phyloP scores from a whole-genome alignment of 2,113 vertebrate genomes.

The Numida meleagris region DNA sequence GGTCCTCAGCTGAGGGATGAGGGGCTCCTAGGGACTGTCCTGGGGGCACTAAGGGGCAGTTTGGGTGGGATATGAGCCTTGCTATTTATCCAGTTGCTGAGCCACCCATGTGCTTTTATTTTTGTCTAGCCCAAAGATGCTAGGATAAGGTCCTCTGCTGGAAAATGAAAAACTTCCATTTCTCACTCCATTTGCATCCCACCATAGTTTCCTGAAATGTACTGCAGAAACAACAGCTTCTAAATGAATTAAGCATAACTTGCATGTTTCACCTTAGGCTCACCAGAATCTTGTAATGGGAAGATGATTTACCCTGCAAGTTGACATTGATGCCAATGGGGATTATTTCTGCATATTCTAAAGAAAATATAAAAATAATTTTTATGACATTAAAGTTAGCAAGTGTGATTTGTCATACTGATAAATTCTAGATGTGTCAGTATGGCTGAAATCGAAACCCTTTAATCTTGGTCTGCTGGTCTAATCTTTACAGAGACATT shows the following conservation, averaged over 20 bases:
- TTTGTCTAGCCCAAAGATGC: not conserved
- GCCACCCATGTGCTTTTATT: not conserved
- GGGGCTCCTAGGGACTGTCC: not conserved
- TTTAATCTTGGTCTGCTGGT: not conserved
- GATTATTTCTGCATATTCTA: not conserved
- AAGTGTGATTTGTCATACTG: not conserved
- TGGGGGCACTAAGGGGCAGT: not conserved
- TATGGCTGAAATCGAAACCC: not conserved
- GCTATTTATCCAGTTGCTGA: fast-evolving
- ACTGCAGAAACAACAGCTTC: not conserved
- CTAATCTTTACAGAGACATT: not conserved
- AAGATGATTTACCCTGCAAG: not conserved
- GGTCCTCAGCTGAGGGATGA: not conserved
- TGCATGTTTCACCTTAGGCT: not conserved
- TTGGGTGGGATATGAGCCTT: not conserved
- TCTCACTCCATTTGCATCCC: not conserved
- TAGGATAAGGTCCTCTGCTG: not conserved
- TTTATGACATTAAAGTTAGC: not conserved
- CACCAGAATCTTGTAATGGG: not conserved
- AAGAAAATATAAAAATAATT: not conserved
- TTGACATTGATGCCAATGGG: not conserved
- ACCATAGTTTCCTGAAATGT: not conserved
- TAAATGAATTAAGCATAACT: not conserved
- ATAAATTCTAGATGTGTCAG: not conserved
- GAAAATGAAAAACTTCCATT: not conserved